A percentile compares a stretch with the other conserved stretches of the same genome.
Conservation (phyloP, 2,797 vertebrate genomes). For the Geotrypetes seraphini region DNA sequence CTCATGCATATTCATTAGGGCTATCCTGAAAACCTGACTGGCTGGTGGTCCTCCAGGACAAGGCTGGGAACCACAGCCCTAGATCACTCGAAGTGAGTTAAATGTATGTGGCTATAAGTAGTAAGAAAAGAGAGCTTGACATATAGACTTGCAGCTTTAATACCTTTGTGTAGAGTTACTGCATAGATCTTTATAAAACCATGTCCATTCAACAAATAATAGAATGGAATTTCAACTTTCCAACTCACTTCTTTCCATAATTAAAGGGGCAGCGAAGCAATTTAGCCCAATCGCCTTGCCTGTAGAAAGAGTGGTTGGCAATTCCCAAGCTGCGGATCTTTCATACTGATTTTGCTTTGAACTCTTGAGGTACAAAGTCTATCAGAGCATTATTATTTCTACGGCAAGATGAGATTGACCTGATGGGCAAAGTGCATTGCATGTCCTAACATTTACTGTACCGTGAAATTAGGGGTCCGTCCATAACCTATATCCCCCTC, state of each 20-base stretch:
- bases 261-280: slow-evolving; percentile 13
- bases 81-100: too few species aligned
- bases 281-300: slow-evolving; percentile 15
- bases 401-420: slow-evolving; percentile 23
- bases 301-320: neutral
- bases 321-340: neutral
- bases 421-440: slow-evolving; percentile 10
- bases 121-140: too few species aligned
- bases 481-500: neutral
- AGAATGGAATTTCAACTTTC: slow-evolving; percentile 37
- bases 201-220: slow-evolving; percentile 23
- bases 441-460: slow-evolving; percentile 13
- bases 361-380: slow-evolving; percentile 2
- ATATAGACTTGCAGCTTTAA: too few species aligned
- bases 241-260: slow-evolving; percentile 15
- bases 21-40: too few species aligned
- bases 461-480: slow-evolving; percentile 6
- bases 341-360: slow-evolving; percentile 13
- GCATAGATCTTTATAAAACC: too few species aligned
- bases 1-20: too few species aligned
- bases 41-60: too few species aligned
- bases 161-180: too few species aligned
- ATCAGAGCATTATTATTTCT: slow-evolving; percentile 21
- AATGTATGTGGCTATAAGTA: too few species aligned
- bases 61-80: too few species aligned